Conservation (phyloP, 2,797 vertebrate species). For the Bradypus variegatus region DNA sequence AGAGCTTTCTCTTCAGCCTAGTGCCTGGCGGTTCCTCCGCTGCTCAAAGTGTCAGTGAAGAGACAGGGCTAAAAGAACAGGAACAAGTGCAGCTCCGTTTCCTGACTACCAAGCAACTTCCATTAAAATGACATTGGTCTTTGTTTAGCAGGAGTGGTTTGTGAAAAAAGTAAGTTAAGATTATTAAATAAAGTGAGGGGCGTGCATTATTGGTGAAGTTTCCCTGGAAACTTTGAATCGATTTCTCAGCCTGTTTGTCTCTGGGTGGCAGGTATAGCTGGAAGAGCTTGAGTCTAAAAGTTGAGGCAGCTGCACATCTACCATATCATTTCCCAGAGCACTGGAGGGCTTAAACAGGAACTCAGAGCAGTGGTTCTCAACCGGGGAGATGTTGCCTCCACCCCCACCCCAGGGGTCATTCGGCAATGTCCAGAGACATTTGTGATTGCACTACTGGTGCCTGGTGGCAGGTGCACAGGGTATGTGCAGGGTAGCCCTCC, state of each 20-base stretch:
- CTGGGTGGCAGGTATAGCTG: background rate
- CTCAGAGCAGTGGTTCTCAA: background rate
- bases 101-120: background rate
- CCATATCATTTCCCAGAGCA: background rate
- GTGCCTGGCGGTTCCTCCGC: background rate
- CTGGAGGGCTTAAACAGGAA: background rate
- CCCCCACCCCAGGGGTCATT: no score
- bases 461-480: background rate
- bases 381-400: background rate
- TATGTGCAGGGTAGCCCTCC: background rate
- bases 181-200: background rate
- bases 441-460: background rate
- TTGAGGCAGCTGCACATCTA: background rate
- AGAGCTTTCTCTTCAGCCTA: background rate
- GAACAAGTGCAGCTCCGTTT: background rate
- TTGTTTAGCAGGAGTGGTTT: background rate
- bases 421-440: background rate
- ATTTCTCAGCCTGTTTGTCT: background rate
- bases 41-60: background rate
- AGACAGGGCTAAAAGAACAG: background rate
- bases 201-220: background rate
- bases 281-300: background rate
- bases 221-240: background rate
- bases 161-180: background rate
- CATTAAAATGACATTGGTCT: background rate